phyloP scores from a whole-genome alignment of 2,113 vertebrate genomes.

The Rhegmatorhina hoffmannsi region DNA sequence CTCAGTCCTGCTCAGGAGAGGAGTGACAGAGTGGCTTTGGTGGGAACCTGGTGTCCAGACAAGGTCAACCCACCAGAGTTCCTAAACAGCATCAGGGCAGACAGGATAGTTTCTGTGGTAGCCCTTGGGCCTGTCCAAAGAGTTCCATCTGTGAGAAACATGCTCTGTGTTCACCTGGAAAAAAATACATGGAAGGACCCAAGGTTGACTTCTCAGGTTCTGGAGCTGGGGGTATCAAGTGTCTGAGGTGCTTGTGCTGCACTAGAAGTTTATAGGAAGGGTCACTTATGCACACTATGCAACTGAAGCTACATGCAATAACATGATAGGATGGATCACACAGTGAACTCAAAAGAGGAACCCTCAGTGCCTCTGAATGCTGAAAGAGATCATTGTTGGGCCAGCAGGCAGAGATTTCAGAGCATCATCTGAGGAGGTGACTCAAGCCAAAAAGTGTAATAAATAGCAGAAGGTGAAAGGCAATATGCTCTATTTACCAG shows the following conservation, averaged over 20 bases:
- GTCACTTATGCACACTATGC: background rate
- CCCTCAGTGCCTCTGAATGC: background rate
- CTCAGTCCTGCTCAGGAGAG: background rate
- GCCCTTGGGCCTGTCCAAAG: background rate
- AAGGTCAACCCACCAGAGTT: background rate
- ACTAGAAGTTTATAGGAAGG: background rate
- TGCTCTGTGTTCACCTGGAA: background rate
- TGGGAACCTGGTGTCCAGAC: background rate
- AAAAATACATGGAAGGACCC: background rate
- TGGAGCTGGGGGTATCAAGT: background rate
- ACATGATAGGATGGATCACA: background rate
- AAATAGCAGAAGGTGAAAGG: background rate
- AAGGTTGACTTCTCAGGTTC: background rate
- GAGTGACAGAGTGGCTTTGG: background rate
- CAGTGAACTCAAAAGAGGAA: background rate
- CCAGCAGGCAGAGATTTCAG: background rate
- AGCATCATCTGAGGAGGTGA: background rate
- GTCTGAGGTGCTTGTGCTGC: background rate
- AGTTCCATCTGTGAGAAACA: background rate
- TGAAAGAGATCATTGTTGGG: background rate
- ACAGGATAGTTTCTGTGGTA: background rate
- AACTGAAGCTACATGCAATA: rapidly evolving
- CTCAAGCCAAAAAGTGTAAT: background rate
- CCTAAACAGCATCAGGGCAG: background rate
- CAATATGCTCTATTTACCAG: background rate